Percentiles rank a stretch among this genome's conserved stretches.
Conservation (phyloP, 2,888 invertebrate genomes). For the Thereva nobilitata region DNA sequence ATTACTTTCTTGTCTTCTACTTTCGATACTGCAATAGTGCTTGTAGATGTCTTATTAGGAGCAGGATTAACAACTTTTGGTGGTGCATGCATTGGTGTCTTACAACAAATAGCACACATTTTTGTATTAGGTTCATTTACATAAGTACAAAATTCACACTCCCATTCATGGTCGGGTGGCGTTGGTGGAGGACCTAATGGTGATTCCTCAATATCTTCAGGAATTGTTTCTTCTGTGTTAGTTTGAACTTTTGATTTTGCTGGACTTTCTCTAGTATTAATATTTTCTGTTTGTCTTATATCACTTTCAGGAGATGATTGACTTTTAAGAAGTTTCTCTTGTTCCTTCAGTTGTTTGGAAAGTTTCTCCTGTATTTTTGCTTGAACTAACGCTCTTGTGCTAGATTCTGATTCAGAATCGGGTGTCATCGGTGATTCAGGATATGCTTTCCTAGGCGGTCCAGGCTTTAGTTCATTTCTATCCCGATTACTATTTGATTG, state of each 20-base stretch:
- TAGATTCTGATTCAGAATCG: conserved; percentile 54
- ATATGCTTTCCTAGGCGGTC: conserved; percentile 47
- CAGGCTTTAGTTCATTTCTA: conserved; percentile 41
- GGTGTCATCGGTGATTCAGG: conserved; percentile 50
- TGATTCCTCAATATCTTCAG: conserved; percentile 40
- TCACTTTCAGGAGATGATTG: conserved; percentile 29
- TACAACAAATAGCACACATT: conserved; percentile 85
- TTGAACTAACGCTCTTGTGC: conserved; percentile 55
- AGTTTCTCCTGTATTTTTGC: conserved; percentile 58
- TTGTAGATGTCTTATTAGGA: not conserved
- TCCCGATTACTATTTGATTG: conserved; percentile 42
- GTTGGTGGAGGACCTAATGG: conserved; percentile 59
- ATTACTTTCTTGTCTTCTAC: conserved; percentile 14
- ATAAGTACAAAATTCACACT: conserved; percentile 89
- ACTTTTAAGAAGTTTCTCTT: conserved; percentile 35
- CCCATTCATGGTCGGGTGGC: conserved; percentile 70
- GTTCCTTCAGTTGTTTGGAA: conserved; percentile 39
- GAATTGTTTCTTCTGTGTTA: not conserved
- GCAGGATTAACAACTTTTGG: conserved; percentile 20
- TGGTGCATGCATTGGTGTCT: conserved; percentile 66
- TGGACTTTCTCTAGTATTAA: not conserved
- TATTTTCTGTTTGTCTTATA: not conserved
- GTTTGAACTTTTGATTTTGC: not conserved
- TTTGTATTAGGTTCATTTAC: conserved; percentile 79
- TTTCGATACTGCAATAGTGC: conserved; percentile 33